Base-by-base conservation (phyloP, 2,797 vertebrate species). In the Bovichtus diacanthus region DNA sequence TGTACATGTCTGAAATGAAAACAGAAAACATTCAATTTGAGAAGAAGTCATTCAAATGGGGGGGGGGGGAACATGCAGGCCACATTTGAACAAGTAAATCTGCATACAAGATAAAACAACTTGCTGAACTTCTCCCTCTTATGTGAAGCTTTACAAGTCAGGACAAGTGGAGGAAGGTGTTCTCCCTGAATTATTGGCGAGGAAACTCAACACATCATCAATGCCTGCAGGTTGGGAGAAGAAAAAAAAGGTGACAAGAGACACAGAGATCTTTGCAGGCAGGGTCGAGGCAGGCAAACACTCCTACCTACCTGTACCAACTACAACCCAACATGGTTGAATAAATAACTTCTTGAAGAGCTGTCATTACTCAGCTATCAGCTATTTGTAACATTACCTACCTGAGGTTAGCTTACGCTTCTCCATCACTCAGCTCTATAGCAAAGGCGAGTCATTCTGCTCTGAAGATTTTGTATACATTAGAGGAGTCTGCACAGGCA, bases 361-460 rank as follows among this genome's bases (percentile, higher is more conserved):
- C 84, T 94, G 93, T 90, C 92, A 93, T 95, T 92, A 94, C 93
- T 94, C 93, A 94, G 27, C 87, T 76, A 84, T 91, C 77, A 91
- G 89, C 88, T 93, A 94, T 95, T 88, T 91, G 85, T 86, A 91
- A 88, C 78, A 82, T 76, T 85, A 87, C 71, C 83, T 67, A 88
- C 93, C 90, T 21, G 23, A 60, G 91, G 89, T 83, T 18, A 80
- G 63, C 63, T 78, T 84, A 69, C 44, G 71, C 73, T 11, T 78
- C 78, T 59, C 72, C 80, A 84, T 93, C 92, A 83, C 62, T 93
- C 91, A 91, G 76, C 60, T 82, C 63, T 53, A 10, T 7, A 39
- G 72, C 46, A 46, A 63, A 74, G 65, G 44, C n/a, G 46, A 79
- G 46, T 63, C 55, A 29, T 53, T 76, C 54, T 29, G 84, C 80